Evolutionary conservation across 1,140 invertebrate genomes (phyloP), one percentile per base, ranked within the genome.

Genomic region (Coptotermes formosanus): DNA sequence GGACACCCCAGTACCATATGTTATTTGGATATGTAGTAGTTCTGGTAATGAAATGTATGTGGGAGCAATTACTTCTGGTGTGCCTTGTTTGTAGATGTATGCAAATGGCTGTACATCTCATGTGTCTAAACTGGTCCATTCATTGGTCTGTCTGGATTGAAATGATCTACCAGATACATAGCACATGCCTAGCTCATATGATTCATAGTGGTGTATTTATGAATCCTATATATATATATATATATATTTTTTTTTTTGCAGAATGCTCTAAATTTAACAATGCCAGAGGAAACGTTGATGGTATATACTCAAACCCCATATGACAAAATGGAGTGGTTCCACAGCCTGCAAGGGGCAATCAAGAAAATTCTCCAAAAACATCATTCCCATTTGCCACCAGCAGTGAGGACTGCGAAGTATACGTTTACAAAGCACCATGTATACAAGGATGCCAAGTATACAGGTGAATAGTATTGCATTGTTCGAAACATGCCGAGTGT

Each of bases 301-400:
- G 90, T 98, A 25, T 91, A 92, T 30, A 94, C 96, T 30, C 91
- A 91, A 32, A 93, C 94, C 48, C 90, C 95, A 82, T 92, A 94
- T 83, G 94, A 95, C 85, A 96, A 96, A 90, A 94, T 94, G 48
- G 95, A 97, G 88, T 98, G 97, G 97, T 91, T 96, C 23, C 93
- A 95, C 88, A 91, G 92, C 81, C 89, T 96, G 12, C 94, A 95
- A 89, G 92, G 91, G 86, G 93, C 93, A 59, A 95, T 96, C 82
- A 94, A 94, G 89, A 90, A 88, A 16, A 91, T 91, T 64, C 90
- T 95, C 64, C 93, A 93, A 30, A 93, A 93, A 86, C 89, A 90
- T 88, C 88, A 88, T 88, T 89, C 64, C 25, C 90, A 91, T 85
- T 93, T 94, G 86, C 94, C 95, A n/a, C 95, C 96, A 0, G 90